phyloP scores from a whole-genome alignment of 2,113 vertebrate genomes.

The Heliornis fulica region DNA sequence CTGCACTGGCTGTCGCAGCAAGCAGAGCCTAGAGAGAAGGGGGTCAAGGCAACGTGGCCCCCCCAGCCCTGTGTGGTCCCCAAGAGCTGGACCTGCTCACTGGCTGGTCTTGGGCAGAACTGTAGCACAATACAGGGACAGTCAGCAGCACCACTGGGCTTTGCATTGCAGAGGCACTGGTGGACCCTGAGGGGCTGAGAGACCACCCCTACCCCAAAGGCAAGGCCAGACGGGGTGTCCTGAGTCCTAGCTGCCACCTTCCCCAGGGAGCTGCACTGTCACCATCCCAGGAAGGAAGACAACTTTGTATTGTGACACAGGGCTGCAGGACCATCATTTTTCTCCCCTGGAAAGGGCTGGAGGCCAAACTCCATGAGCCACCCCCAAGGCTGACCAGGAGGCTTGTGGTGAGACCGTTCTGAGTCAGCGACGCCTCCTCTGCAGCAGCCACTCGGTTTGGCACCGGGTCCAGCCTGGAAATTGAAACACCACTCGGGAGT shows the following conservation, averaged over 20 bases:
- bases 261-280: not conserved
- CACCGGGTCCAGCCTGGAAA: not conserved
- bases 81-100: not conserved
- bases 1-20: not conserved
- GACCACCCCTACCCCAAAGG: not conserved
- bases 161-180: not conserved
- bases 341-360: not conserved
- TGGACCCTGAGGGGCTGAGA: not conserved
- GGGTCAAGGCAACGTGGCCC: not conserved
- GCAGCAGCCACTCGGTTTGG: not conserved
- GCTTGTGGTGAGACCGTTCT: not conserved
- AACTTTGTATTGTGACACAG: fast-evolving
- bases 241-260: not conserved
- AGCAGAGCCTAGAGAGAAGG: not conserved
- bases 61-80: not conserved
- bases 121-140: not conserved
- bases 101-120: not conserved
- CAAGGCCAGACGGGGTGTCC: not conserved
- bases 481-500: not conserved
- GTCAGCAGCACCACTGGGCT: not conserved
- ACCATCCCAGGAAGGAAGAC: not conserved
- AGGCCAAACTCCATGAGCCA: not conserved
- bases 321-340: not conserved
- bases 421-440: not conserved
- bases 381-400: not conserved